Evolutionary conservation across 2,797 vertebrate species (phyloP).

Genomic region (Bovichtus diacanthus): DNA sequence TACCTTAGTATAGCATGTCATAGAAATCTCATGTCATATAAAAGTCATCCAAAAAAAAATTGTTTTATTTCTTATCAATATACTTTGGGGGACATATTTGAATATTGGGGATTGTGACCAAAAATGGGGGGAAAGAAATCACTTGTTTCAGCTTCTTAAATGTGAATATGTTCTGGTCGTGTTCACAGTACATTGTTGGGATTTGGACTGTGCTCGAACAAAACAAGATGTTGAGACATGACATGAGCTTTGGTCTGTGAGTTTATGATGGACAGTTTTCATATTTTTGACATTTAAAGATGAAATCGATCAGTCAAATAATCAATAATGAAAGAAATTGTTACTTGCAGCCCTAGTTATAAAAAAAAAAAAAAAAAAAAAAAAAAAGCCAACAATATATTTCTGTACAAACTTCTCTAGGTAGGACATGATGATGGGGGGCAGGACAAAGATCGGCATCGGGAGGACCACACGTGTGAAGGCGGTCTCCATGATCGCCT

Average conservation of each 20-base stretch:
- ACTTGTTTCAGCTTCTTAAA: not conserved
- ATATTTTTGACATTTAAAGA: not conserved
- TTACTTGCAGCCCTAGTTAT: not conserved
- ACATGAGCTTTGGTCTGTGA: not conserved
- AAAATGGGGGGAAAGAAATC: not conserved
- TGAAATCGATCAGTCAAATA: not conserved
- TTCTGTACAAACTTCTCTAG: conserved; percentile 80
- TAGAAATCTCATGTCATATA: no score
- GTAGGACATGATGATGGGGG: conserved; percentile 90
- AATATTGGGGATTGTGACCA: no score
- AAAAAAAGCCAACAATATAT: not conserved
- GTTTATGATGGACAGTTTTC: not conserved
- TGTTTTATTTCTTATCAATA: no score
- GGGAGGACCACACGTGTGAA: conserved; percentile 96
- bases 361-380: not conserved
- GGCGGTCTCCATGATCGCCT: conserved; percentile 96
- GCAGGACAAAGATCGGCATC: conserved; percentile 97
- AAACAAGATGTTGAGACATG: not conserved
- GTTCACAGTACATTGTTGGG: not conserved
- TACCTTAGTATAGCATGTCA: no score
- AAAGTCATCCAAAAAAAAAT: no score
- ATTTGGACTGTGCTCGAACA: not conserved
- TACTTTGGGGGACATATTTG: no score
- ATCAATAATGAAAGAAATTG: not conserved
- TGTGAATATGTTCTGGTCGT: not conserved